phyloP scores from a whole-genome alignment of 2,888 invertebrate genomes.

The Dendrolimus houi region DNA sequence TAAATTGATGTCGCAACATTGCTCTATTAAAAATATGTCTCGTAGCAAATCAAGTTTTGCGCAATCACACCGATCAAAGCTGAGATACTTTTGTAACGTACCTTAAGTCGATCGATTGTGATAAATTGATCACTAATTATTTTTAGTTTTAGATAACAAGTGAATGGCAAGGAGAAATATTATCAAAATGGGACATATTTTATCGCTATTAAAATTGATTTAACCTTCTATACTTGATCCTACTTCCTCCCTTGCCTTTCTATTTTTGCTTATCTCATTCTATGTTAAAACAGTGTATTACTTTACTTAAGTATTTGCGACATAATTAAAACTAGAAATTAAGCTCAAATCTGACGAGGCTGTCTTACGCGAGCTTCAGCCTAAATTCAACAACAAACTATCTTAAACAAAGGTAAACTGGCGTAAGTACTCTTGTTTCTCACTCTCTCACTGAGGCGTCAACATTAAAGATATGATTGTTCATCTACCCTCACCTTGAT shows the following conservation, averaged over 20 bases:
- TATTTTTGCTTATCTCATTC: too few species aligned
- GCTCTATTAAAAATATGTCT: conserved; percentile 24
- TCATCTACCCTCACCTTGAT: too few species aligned
- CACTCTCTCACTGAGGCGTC: too few species aligned
- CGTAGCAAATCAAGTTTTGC: conserved; percentile 11
- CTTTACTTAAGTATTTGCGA: too few species aligned
- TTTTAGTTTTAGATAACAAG: conserved; percentile 25
- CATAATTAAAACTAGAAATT: too few species aligned
- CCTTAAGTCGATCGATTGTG: conserved; percentile 18
- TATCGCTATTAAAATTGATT: conserved; percentile 10
- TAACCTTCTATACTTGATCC: not conserved
- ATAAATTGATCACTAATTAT: conserved; percentile 28
- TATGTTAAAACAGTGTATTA: too few species aligned
- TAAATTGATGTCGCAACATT: conserved; percentile 15
- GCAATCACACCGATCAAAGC: conserved; percentile 9
- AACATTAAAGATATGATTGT: too few species aligned
- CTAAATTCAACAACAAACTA: too few species aligned
- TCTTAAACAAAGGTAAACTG: too few species aligned
- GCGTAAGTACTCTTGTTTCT: too few species aligned
- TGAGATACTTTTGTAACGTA: conserved; percentile 12
- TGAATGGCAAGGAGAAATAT: conserved; percentile 42
- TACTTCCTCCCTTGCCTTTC: not conserved
- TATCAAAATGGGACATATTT: conserved; percentile 16
- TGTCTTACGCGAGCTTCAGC: too few species aligned
- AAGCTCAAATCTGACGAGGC: too few species aligned